Base-by-base conservation (phyloP, 2,888 invertebrate genomes). In the Metalampra italica region DNA sequence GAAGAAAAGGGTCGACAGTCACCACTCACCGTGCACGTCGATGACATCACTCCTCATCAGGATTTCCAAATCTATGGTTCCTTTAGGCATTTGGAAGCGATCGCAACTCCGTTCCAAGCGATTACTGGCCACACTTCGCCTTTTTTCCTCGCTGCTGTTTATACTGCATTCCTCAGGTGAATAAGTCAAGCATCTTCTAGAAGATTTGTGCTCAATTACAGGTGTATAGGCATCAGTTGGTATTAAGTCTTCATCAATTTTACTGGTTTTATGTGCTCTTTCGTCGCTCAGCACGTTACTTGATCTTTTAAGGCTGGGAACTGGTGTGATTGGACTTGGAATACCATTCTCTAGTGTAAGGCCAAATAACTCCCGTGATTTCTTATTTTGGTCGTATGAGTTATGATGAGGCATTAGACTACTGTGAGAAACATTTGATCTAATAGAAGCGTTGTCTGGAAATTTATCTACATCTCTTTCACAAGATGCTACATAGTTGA, bases 11-110 rank as follows among this genome's bases (percentile, higher is more conserved):
- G 52, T 63, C 75, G 88, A 89, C 85, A 87, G 83, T 88, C 84
- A 86, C 82, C 78, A 91, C 92, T 92, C 86, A 94, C 93, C 93
- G 85, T 93, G 92, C 65, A 94, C 92, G 82, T 92, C 92, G 69
- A 94, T 91, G 50, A 90, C 83, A 55, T 92, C 90, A 56, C 90
- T 89, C 34, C 84, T 85, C n/a, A 87, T 85, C 38, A 87, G 80
- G 51, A 92, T 91, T 68, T 92, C 92, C 62, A 94, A 78, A 63
- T 94, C 93, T 60, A 94, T 91, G 3, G 92, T 92, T 22, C 92
- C 93, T 57, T 86, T 89, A 0, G 79, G 67, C 1, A 77, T 66
- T 59, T 77, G 84, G 53, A 78, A 82, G 46, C 79, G 67, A 52
- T 88, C 86, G 22, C 62, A 64, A 48, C 87, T 86, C 45, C 71